Percentiles rank a stretch among this genome's conserved stretches.
These are phyloP conservation scores for Ptiloglossa arizonensis DNA, from an alignment of 1,140 invertebrate species.

Conservation along the genomic window DNA sequence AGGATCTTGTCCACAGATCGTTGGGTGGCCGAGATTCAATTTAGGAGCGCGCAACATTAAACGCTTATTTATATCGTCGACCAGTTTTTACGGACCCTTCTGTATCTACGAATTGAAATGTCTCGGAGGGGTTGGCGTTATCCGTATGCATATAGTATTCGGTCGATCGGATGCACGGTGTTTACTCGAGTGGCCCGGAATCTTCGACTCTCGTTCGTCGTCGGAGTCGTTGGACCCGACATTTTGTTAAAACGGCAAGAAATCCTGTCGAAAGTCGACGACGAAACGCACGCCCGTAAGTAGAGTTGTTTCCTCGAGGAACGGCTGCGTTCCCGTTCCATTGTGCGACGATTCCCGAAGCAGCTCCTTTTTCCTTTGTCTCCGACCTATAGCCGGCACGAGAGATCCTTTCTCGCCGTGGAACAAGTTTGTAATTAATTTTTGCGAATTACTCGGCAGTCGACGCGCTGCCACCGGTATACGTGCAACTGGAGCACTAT, in stretches of 20 bases:
- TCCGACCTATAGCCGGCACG: conserved; percentile 49
- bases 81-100: conserved; percentile 51
- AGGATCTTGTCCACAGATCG: conserved; percentile 64
- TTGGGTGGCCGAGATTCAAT: conserved; percentile 76
- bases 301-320: conserved; percentile 50
- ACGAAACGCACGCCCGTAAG: conserved; percentile 27
- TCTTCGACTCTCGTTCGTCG: too few species aligned
- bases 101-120: conserved; percentile 53
- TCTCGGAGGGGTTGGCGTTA: conserved; percentile 18
- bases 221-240: too few species aligned
- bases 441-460: conserved; percentile 79
- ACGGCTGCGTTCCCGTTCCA: conserved; percentile 55
- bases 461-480: conserved; percentile 71
- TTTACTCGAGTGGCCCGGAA: background rate
- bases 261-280: conserved; percentile 32
- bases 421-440: conserved; percentile 80
- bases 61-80: conserved; percentile 64
- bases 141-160: conserved; percentile 11
- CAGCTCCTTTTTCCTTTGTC: conserved; percentile 68
- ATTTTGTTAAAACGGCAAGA: background rate
- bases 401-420: conserved; percentile 64
- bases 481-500: conserved; percentile 71
- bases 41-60: conserved; percentile 69
- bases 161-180: background rate
- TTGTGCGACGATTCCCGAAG: conserved; percentile 69